Evolutionary conservation across 2,888 invertebrate genomes (phyloP).

Genomic region (Mantis religiosa): DNA sequence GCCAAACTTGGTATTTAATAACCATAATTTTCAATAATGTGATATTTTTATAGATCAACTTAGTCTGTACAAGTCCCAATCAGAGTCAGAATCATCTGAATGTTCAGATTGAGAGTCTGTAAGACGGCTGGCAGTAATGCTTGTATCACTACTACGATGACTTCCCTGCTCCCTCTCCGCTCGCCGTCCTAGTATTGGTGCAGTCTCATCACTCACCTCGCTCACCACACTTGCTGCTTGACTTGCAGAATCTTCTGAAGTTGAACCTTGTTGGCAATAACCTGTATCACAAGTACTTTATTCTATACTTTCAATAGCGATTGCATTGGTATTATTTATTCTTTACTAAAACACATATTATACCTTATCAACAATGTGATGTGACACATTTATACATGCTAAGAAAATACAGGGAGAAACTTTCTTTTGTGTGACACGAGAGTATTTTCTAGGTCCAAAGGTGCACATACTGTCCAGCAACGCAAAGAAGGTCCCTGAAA

Average conservation of each 20-base stretch:
- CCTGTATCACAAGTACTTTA: background rate
- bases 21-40: no score
- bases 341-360: background rate
- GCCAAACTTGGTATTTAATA: no score
- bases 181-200: constrained; percentile 59
- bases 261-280: constrained; percentile 21
- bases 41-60: constrained; percentile 35
- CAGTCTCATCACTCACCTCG: constrained; percentile 61
- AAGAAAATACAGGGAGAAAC: no score
- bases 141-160: constrained; percentile 28
- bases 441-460: no score
- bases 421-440: no score
- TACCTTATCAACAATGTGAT: background rate
- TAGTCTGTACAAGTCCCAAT: constrained; percentile 64
- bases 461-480: no score
- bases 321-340: background rate
- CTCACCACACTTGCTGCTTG: constrained; percentile 55
- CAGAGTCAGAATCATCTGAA: constrained; percentile 70
- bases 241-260: constrained; percentile 65
- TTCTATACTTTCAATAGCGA: no score
- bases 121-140: constrained; percentile 13
- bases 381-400: no score
- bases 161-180: constrained; percentile 52
- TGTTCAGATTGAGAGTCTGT: constrained; percentile 42
- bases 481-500: no score